These are phyloP conservation scores for Sebastes cheni DNA, from an alignment of 2,797 vertebrate genomes.

Conservation along the genomic window DNA sequence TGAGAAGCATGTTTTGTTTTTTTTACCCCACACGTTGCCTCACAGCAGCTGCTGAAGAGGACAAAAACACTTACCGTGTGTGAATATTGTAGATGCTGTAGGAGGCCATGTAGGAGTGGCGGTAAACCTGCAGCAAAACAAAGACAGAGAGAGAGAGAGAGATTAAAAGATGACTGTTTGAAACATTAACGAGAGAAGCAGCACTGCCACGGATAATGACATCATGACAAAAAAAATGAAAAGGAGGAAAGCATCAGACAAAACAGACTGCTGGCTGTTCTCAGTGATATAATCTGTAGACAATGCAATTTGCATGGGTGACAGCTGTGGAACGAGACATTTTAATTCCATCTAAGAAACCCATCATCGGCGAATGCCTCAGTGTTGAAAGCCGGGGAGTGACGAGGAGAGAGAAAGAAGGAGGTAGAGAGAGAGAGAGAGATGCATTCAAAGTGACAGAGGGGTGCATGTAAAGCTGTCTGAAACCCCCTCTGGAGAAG, in stretches of 20 bases:
- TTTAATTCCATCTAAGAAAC: constrained; percentile 73
- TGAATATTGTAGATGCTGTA: constrained; percentile 86
- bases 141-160: constrained; percentile 12
- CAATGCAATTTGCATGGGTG: constrained; percentile 76
- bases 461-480: constrained; percentile 46
- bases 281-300: constrained; percentile 63
- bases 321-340: constrained; percentile 69
- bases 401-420: not conserved
- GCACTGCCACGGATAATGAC: constrained; percentile 43
- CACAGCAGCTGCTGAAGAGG: not conserved
- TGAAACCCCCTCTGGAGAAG: constrained; percentile 27
- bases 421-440: not conserved
- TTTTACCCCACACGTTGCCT: not conserved
- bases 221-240: constrained; percentile 42
- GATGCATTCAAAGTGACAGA: constrained; percentile 37
- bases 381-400: constrained; percentile 8
- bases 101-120: constrained; percentile 83
- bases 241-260: constrained; percentile 51
- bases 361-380: constrained; percentile 50
- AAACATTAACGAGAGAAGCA: constrained; percentile 34
- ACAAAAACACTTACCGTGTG: constrained; percentile 74
- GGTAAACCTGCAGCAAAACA: constrained; percentile 77
- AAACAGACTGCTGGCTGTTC: constrained; percentile 50
- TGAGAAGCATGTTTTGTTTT: not conserved
- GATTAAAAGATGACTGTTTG: constrained; percentile 43